Percentiles rank a stretch among this genome's conserved stretches.
Conservation (phyloP, 2,888 invertebrate species). For the Aleiodes alternator region DNA sequence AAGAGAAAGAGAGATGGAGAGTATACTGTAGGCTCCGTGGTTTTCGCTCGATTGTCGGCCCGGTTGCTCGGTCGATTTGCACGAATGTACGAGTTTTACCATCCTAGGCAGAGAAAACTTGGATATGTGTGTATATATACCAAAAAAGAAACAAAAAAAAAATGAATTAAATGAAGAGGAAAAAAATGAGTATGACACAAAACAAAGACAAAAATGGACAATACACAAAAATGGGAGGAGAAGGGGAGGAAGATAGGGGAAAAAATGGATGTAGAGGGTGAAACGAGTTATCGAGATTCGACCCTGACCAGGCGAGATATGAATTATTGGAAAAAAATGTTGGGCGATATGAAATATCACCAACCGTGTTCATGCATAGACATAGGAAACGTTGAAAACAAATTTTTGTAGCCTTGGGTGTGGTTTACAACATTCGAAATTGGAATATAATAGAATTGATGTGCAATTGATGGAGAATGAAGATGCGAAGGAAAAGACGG, state of each 20-base stretch:
- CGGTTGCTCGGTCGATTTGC: conserved; percentile 53
- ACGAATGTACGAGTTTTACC: conserved; percentile 49
- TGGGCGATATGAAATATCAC: conserved; percentile 30
- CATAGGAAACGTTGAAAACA: conserved; percentile 1
- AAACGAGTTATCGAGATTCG: conserved; percentile 38
- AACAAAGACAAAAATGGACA: no score
- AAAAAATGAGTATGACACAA: conserved; percentile 1
- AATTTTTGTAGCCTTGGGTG: conserved; percentile 7
- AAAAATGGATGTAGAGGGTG: conserved; percentile 13
- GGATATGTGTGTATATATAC: not conserved
- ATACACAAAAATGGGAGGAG: no score
- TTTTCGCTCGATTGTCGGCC: conserved; percentile 56
- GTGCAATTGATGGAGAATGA: conserved; percentile 8
- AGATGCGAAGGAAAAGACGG: not conserved
- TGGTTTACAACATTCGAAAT: conserved; percentile 26
- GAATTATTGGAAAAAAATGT: conserved; percentile 41
- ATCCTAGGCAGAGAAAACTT: conserved; percentile 32
- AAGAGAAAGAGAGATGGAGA: conserved; percentile 31
- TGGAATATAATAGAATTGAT: conserved; percentile 37
- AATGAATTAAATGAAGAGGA: conserved; percentile 13
- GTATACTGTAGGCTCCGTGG: conserved; percentile 58
- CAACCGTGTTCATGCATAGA: not conserved
- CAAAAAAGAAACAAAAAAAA: conserved; percentile 16
- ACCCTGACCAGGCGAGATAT: conserved; percentile 33
- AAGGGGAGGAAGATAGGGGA: not conserved